Base-by-base conservation (phyloP, 2,113 vertebrate genomes). In the Alectura lathami region DNA sequence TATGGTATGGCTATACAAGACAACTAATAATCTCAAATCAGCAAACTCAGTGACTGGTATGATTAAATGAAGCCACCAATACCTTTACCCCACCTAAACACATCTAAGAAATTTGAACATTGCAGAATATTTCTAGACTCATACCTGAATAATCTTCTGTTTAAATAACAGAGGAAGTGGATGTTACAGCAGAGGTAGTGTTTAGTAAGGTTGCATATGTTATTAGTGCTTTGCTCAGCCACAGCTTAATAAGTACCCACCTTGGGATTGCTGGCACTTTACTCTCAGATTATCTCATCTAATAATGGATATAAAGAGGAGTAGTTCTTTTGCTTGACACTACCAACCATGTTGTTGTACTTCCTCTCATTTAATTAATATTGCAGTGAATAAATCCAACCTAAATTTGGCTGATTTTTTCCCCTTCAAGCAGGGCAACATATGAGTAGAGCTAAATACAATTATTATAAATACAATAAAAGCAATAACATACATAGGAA, bases 241-340 rank as follows among this genome's bases (percentile, higher is more conserved):
- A 83, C 0, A 0, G 21, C n/a, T 88, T 97, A 94, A 64, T 86
- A 85, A 94, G 42, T 62, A 93, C 21, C 51, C 79, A 81, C 48
- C 20, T 86, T 70, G 72, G 21, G n/a, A 68, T 29, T 89, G 36
- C n/a, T 86, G 54, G 50, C 27, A 36, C 23, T 93, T 69, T 78
- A 89, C 45, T 34, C 38, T 89, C 40, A 85, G 89, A 91, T 95
- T 95, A 92, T 47, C 17, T 92, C 23, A 32, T 80, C 74, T 95
- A 79, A 74, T 67, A 85, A 50, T 47, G 47, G 30, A 63, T 68
- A 23, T 36, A 91, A 94, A 76, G 40, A 86, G 22, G 34, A 75
- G 30, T 22, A 74, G 16, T 3, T 77, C 20, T 92, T 91, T 85
- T 79, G 11, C 26, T 60, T 86, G 47, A 75, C 47, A 32, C 4